Percentiles rank a stretch among this genome's conserved stretches.
Evolutionary conservation across 2,888 invertebrate genomes (phyloP).

Genomic region (Nysson spinosus): DNA sequence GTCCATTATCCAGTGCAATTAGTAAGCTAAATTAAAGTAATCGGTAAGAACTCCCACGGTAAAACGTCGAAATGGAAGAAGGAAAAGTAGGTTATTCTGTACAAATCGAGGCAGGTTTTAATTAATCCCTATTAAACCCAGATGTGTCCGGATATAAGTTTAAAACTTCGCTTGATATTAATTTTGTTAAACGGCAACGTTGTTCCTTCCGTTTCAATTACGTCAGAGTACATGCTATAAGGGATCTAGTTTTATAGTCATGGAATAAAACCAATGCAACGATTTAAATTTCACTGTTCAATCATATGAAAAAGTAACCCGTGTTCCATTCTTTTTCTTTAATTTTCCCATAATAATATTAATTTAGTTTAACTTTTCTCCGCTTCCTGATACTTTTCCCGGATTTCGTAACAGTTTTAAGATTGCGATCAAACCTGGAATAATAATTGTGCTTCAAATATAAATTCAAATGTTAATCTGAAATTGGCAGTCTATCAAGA

Average conservation of each 20-base stretch:
- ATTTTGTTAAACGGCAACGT: conserved; percentile 48
- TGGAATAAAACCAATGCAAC: conserved; percentile 19
- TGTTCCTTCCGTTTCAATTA: conserved; percentile 44
- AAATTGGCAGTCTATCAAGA: too few species aligned
- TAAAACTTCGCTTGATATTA: conserved; percentile 57
- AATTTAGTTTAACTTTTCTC: too few species aligned
- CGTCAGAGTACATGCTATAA: conserved; percentile 27
- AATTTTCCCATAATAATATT: too few species aligned
- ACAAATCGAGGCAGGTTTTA: conserved; percentile 51
- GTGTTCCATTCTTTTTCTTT: not conserved
- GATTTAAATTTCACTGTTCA: too few species aligned
- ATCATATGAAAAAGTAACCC: not conserved
- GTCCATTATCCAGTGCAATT: too few species aligned
- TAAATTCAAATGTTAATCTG: too few species aligned
- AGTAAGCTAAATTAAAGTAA: too few species aligned
- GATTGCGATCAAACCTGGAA: too few species aligned
- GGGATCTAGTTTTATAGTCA: conserved; percentile 13
- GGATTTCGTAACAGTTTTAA: too few species aligned
- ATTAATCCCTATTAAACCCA: conserved; percentile 61
- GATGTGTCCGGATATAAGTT: conserved; percentile 44
- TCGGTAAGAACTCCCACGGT: too few species aligned
- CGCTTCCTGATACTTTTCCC: too few species aligned
- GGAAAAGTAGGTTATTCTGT: conserved; percentile 40
- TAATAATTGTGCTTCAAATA: too few species aligned
- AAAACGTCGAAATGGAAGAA: not conserved